Evolutionary conservation across 1,140 invertebrate genomes (phyloP).

Genomic region (Hermetia illucens): DNA sequence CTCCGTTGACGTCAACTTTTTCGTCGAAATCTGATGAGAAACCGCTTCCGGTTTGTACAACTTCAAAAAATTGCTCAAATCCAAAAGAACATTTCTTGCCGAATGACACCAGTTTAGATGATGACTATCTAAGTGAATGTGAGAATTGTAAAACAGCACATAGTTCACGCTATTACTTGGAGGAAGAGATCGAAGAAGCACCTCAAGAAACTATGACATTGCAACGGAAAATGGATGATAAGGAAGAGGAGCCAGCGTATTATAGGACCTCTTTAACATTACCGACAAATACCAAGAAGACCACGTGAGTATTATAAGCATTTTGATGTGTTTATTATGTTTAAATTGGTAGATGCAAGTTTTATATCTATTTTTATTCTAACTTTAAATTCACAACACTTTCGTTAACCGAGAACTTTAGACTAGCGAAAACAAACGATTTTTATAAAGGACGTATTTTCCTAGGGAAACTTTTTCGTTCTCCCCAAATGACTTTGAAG

Average conservation of each 20-base stretch:
- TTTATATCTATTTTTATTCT: not conserved
- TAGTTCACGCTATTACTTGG: constrained; percentile 46
- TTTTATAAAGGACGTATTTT: no score
- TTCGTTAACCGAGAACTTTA: no score
- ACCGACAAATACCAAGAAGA: constrained; percentile 47
- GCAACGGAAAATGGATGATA: constrained; percentile 41
- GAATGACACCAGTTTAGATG: constrained; percentile 40
- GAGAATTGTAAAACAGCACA: constrained; percentile 66
- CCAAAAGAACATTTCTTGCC: constrained; percentile 30
- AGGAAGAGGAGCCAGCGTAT: constrained; percentile 35
- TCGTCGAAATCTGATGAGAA: constrained; percentile 9
- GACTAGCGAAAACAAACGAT: no score
- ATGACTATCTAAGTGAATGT: constrained; percentile 66
- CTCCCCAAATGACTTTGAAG: no score
- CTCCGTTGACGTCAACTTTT: not conserved
- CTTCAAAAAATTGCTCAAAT: constrained; percentile 28
- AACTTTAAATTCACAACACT: no score
- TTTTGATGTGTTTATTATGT: not conserved
- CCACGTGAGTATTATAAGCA: constrained; percentile 32
- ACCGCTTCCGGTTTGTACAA: constrained; percentile 28
- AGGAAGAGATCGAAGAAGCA: constrained; percentile 40
- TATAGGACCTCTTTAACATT: constrained; percentile 52
- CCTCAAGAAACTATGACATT: constrained; percentile 57
- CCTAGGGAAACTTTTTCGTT: no score
- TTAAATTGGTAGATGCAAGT: no score